A percentile compares a stretch with the other conserved stretches of the same genome.
Evolutionary conservation across 2,113 vertebrate species (phyloP).

Genomic region (Desmodus rotundus): DNA sequence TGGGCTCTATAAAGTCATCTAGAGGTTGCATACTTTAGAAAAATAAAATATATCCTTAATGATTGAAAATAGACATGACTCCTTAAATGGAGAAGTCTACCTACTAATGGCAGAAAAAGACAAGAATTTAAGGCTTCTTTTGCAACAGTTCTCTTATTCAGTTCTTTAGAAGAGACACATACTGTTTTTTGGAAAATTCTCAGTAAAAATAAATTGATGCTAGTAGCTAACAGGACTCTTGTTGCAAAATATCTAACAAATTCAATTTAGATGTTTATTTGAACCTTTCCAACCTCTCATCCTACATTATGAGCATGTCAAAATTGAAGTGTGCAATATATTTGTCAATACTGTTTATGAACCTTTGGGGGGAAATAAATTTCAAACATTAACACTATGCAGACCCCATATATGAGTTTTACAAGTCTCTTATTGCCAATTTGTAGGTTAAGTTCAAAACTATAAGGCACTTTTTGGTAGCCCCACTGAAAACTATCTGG

Average conservation of each 20-base stretch:
- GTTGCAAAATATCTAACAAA: constrained; percentile 8
- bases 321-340: constrained; percentile 52
- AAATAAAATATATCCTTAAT: constrained; percentile 18
- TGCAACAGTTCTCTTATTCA: not conserved
- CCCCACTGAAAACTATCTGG: not conserved
- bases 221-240: constrained; percentile 25
- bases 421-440: constrained; percentile 30
- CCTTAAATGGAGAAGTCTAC: not conserved
- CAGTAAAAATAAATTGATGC: constrained; percentile 61
- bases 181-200: constrained; percentile 54
- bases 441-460: constrained; percentile 54
- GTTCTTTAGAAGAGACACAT: not conserved
- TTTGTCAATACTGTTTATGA: constrained; percentile 62
- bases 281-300: constrained; percentile 58
- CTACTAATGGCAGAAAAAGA: constrained; percentile 31
- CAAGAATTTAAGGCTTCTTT: constrained; percentile 23
- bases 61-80: not conserved
- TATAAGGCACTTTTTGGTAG: not conserved
- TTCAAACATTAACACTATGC: not conserved
- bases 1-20: not conserved
- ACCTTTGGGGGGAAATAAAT: constrained; percentile 52
- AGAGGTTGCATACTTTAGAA: constrained; percentile 24
- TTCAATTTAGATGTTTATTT: constrained; percentile 64
- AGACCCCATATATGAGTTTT: constrained; percentile 39
- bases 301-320: constrained; percentile 22